Percentiles rank a stretch among this genome's conserved stretches.
phyloP scores from a whole-genome alignment of 2,888 invertebrate genomes.

The Cosmopolites sordidus region DNA sequence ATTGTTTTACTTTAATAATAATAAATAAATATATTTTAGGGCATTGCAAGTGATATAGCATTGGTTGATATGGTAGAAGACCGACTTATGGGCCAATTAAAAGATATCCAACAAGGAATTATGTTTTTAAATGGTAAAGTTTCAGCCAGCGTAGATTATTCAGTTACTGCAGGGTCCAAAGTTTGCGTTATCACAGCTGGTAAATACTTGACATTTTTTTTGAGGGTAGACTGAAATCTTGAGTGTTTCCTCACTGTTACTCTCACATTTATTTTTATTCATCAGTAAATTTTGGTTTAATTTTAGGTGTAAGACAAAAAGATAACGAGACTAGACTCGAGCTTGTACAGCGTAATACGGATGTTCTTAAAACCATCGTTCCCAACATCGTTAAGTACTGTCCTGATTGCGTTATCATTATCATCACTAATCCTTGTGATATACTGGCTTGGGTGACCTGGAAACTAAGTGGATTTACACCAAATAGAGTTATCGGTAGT shows the following conservation, averaged over 20 bases:
- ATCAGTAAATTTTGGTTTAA: no score
- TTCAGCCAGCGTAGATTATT: slow-evolving; percentile 71
- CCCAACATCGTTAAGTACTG: slow-evolving; percentile 77
- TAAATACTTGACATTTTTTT: slow-evolving; percentile 54
- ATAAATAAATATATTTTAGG: slow-evolving; percentile 54
- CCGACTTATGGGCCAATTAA: slow-evolving; percentile 81
- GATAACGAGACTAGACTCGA: slow-evolving; percentile 82
- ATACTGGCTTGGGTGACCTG: slow-evolving; percentile 78
- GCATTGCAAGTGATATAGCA: slow-evolving; percentile 73
- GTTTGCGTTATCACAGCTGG: slow-evolving; percentile 86
- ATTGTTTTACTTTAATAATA: no score
- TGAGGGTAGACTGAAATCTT: no score
- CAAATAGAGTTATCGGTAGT: slow-evolving; percentile 80
- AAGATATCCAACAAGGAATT: slow-evolving; percentile 90
- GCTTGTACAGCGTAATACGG: slow-evolving; percentile 84
- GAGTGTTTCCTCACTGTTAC: no score
- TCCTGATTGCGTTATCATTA: slow-evolving; percentile 76
- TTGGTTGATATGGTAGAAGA: slow-evolving; percentile 77
- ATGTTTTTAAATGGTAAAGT: slow-evolving; percentile 78
- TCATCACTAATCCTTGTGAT: slow-evolving; percentile 91
- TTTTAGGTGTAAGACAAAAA: slow-evolving; percentile 71
- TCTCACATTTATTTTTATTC: no score
- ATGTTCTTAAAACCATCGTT: slow-evolving; percentile 80
- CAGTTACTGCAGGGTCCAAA: slow-evolving; percentile 71
- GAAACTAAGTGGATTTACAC: slow-evolving; percentile 86